Conservation (phyloP, 2,888 invertebrate genomes). For the Oscheius sp. region DNA sequence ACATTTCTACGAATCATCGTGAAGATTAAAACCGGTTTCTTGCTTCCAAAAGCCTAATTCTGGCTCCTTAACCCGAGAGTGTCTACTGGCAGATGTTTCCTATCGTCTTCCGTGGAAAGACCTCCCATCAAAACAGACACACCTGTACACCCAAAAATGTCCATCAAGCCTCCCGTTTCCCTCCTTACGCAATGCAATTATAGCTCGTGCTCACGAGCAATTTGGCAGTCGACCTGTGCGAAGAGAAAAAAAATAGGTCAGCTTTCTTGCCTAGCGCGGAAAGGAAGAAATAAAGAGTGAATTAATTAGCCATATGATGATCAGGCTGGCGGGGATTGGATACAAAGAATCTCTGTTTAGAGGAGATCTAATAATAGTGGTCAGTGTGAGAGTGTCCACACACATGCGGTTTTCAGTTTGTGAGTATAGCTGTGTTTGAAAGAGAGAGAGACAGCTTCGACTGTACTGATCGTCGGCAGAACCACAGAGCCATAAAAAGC, state of each 20-base stretch:
- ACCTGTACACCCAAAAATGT: slow-evolving; percentile 7
- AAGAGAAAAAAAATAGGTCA: slow-evolving; percentile 23
- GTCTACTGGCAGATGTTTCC: too few species aligned
- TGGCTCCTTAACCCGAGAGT: too few species aligned
- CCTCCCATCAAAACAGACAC: neutral
- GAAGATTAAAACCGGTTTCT: too few species aligned
- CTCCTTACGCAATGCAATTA: slow-evolving; percentile 34
- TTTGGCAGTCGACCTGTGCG: slow-evolving; percentile 29
- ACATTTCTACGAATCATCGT: too few species aligned
- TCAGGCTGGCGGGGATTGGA: too few species aligned
- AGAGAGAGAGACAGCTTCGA: slow-evolving; percentile 20
- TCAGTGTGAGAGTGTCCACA: slow-evolving; percentile 6
- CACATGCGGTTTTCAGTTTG: slow-evolving; percentile 19
- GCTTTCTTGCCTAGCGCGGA: neutral
- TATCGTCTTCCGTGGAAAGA: too few species aligned
- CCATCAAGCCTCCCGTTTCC: slow-evolving; percentile 21
- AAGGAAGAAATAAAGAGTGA: slow-evolving; percentile 1
- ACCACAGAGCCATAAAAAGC: slow-evolving; percentile 30
- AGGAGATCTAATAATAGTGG: slow-evolving; percentile 34
- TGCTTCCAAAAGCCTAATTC: too few species aligned
- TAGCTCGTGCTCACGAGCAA: slow-evolving; percentile 33
- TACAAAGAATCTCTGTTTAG: slow-evolving; percentile 10
- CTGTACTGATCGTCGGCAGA: slow-evolving; percentile 28
- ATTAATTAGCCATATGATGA: neutral
- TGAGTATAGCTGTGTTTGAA: slow-evolving; percentile 25